These are phyloP conservation scores for Bradypodion pumilum DNA, from an alignment of 2,797 vertebrate genomes.

Conservation along the genomic window DNA sequence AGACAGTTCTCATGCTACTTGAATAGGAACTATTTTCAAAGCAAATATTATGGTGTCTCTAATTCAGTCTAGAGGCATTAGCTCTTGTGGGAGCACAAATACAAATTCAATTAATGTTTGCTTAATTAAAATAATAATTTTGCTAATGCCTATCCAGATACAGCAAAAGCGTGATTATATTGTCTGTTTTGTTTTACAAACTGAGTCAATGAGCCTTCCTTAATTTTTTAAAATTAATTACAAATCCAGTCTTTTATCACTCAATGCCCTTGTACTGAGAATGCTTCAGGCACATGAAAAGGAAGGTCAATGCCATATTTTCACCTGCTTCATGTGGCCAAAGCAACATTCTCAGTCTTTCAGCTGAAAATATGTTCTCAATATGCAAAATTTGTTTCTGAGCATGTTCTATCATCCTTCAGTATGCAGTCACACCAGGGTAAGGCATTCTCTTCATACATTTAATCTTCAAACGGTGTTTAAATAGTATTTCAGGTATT, in stretches of 20 bases:
- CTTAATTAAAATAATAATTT: constrained; percentile 25
- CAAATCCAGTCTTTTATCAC: constrained; percentile 19
- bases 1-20: not conserved
- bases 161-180: not conserved
- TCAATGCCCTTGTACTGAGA: constrained; percentile 6
- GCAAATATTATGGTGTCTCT: not conserved
- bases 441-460: not conserved
- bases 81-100: not conserved
- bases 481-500: not conserved
- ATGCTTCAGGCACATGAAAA: not conserved
- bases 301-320: not conserved
- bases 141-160: not conserved
- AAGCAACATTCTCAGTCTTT: constrained; percentile 2
- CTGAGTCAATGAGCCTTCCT: constrained; percentile 1
- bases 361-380: not conserved
- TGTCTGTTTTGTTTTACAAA: constrained; percentile 22
- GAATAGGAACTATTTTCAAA: not conserved
- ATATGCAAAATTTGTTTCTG: not conserved
- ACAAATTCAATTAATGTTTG: constrained; percentile 32
- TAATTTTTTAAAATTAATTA: constrained; percentile 27
- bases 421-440: not conserved
- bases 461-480: not conserved
- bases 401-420: not conserved
- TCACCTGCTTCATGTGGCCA: not conserved
- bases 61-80: not conserved